Base-by-base conservation (phyloP, 2,888 invertebrate species). In the Drosophila ezoana region DNA sequence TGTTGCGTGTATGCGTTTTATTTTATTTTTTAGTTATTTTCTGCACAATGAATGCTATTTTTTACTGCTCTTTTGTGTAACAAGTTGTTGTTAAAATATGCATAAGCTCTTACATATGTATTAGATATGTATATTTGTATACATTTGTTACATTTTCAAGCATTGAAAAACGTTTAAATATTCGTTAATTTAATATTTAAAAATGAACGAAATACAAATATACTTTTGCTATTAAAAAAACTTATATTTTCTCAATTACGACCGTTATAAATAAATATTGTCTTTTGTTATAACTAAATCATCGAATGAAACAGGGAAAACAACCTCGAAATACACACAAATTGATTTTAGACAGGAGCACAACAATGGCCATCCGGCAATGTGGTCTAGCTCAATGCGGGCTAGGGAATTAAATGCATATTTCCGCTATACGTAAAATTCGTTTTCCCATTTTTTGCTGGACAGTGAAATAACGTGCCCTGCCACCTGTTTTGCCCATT, bases 341-440 rank as follows among this genome's bases (percentile, higher is more conserved):
- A 59, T 59, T 59, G 32, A 59, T 48, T 47, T 41, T 35, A 5
- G 10, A 3, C 40, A 47, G 33, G 16, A 38, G 28, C 44, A 8
- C 6, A n/a, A 16, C n/a, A 38, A 35, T 62, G 38, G 23, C 41
- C 14, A 38, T 35, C 18, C 28, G 13, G 6, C 32, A 13, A 23
- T 32, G 16, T 35, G 14, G 20, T 28, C 44, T 20, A 16, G 3
- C 3, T 60, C 28, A 13, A 20, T 18, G 11, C 33, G 37, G 61
- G 33, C n/a, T n/a, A 28, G 41, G 41, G 23, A 35, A 41, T 35
- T 37, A 48, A 58, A 62, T 43, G 40, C 43, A 43, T 48, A 43
- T 63, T 49, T 62, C 43, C 48, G 43, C 28, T 43, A 13, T 59
- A 33, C 20, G 32, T 20, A 57, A 47, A 57, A 38, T 38, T 54